Percentiles rank a stretch among this genome's conserved stretches.
phyloP scores from a whole-genome alignment of 2,888 invertebrate genomes.

The Drosophila pseudotakahashii region DNA sequence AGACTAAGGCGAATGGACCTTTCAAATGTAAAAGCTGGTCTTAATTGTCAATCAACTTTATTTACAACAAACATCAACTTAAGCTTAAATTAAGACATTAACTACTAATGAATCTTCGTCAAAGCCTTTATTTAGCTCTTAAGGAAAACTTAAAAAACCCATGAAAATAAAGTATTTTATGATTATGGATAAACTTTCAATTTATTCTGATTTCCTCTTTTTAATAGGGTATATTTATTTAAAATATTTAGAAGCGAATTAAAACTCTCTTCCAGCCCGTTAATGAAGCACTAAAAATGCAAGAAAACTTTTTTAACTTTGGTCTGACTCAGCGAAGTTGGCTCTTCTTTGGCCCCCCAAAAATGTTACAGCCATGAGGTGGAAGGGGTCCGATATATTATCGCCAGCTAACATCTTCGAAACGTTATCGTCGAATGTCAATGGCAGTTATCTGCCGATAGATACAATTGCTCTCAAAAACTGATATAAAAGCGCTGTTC shows the following conservation, averaged over 20 bases:
- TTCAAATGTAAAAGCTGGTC: too few relatives aligned
- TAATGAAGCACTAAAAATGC: neutral
- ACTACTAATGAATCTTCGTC: neutral
- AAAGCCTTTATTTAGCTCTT: neutral
- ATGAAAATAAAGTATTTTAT: neutral
- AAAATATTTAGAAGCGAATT: neutral
- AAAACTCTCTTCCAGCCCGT: too few relatives aligned
- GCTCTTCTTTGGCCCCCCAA: neutral
- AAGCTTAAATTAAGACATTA: neutral
- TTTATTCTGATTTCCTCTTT: neutral
- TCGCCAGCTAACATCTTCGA: constrained; percentile 16
- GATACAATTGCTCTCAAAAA: constrained; percentile 17
- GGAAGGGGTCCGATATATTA: constrained; percentile 21
- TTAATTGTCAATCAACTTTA: neutral
- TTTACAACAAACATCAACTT: neutral
- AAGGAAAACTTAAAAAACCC: neutral
- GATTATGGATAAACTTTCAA: neutral
- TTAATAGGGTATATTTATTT: neutral
- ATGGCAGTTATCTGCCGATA: constrained; percentile 49
- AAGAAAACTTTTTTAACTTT: neutral
- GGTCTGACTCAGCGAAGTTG: neutral
- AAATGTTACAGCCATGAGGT: constrained; percentile 12
- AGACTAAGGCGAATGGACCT: too few relatives aligned
- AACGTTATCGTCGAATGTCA: constrained; percentile 52
- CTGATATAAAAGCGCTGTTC: constrained; percentile 49